Evolutionary conservation across 2,113 vertebrate genomes (phyloP).

Genomic region (Corythornis cristatus): DNA sequence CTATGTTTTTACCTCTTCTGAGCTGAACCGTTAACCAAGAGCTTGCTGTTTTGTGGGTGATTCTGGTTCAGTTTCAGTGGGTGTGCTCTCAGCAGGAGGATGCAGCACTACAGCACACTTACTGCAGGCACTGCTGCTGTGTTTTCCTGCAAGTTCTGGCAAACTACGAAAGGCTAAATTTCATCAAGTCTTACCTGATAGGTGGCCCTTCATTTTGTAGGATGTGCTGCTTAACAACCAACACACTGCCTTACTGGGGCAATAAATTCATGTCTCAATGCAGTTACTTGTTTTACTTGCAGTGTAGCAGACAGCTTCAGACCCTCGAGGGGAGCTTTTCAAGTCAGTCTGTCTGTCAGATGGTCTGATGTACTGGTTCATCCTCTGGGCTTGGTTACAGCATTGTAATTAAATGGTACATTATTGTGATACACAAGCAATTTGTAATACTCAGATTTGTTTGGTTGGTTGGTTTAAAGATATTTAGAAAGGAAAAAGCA

Average conservation of each 20-base stretch:
- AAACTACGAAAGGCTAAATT: not conserved
- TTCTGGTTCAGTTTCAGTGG: not conserved
- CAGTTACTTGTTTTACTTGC: constrained; percentile 8
- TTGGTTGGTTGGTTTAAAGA: not conserved
- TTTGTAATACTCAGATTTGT: not conserved
- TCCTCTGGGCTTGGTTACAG: not conserved
- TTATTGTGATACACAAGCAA: not conserved
- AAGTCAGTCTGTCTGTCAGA: not conserved
- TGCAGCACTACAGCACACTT: not conserved
- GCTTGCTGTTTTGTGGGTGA: not conserved
- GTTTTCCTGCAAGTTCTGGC: not conserved
- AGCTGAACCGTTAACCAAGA: not conserved
- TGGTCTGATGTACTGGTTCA: not conserved
- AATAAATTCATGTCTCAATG: constrained; percentile 4
- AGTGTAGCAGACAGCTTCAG: not conserved
- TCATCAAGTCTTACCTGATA: not conserved
- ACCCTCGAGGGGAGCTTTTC: not conserved
- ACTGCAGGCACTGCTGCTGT: not conserved
- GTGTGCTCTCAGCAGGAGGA: not conserved
- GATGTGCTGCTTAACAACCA: not conserved
- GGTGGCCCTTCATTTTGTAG: not conserved
- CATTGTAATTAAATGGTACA: not conserved
- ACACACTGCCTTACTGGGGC: not conserved
- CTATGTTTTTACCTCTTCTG: not conserved
- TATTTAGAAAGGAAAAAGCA: not conserved